Conservation (phyloP, 2,113 vertebrate species). For the Nycticorax nycticorax region DNA sequence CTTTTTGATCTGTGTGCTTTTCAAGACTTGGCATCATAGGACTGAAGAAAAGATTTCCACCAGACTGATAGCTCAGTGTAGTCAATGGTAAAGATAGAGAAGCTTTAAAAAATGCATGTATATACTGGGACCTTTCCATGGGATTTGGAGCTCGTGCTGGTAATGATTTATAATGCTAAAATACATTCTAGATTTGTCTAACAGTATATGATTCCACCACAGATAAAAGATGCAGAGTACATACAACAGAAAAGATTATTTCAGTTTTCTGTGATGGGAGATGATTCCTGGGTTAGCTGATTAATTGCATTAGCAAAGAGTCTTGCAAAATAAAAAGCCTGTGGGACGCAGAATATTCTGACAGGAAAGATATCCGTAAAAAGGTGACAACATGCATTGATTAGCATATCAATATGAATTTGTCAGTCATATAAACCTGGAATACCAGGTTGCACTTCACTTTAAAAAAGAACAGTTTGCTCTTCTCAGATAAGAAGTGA, state of each 20-base stretch:
- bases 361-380: not conserved
- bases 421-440: slow-evolving; percentile 21
- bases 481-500: slow-evolving; percentile 15
- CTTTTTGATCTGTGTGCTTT: not conserved
- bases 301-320: not conserved
- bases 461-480: not conserved
- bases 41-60: not conserved
- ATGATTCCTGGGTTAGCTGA: not conserved
- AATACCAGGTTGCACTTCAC: not conserved
- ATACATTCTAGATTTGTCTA: not conserved
- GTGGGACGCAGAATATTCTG: not conserved
- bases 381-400: not conserved
- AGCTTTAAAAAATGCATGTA: not conserved
- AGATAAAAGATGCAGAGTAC: not conserved
- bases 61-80: not conserved
- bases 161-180: not conserved
- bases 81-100: not conserved
- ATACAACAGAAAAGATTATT: not conserved
- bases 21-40: not conserved
- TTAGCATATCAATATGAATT: slow-evolving; percentile 43
- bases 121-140: not conserved
- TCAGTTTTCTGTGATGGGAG: not conserved
- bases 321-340: not conserved
- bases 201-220: not conserved
- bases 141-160: not conserved